phyloP scores from a whole-genome alignment of 2,888 invertebrate species.

The Brassicogethes aeneus region DNA sequence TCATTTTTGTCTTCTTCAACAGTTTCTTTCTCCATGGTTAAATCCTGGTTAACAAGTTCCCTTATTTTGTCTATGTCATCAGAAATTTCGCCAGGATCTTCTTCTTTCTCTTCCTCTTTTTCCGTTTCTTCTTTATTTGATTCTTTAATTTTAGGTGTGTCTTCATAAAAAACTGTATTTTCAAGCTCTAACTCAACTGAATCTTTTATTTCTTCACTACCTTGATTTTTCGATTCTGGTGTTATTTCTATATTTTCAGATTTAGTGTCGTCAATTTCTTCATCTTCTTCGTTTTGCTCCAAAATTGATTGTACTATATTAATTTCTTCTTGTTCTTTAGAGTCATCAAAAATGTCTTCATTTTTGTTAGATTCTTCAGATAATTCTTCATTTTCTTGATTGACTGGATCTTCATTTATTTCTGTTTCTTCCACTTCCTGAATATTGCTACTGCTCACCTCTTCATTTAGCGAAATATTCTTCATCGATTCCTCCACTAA shows the following conservation, averaged over 20 bases:
- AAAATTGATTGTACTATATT: no score
- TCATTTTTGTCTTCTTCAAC: conserved; percentile 8
- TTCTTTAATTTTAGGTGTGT: conserved; percentile 7
- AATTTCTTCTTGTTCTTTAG: no score
- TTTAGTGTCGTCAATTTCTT: no score
- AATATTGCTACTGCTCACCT: neutral
- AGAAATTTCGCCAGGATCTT: conserved; percentile 6
- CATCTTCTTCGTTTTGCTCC: no score
- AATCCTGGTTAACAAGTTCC: neutral
- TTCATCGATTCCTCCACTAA: neutral
- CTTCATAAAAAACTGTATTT: neutral
- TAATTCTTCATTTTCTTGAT: no score
- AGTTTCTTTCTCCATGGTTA: conserved; percentile 6
- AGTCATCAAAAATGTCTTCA: no score
- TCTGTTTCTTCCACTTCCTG: neutral
- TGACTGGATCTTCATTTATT: no score
- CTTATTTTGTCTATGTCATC: neutral
- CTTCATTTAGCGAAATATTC: neutral
- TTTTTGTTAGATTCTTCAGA: neutral
- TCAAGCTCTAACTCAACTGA: conserved; percentile 1
- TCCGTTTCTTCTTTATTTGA: conserved; percentile 2
- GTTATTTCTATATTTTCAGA: no score
- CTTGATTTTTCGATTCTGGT: conserved; percentile 3
- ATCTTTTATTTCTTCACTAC: conserved; percentile 2
- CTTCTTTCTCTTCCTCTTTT: conserved; percentile 4